A percentile compares a stretch with the other conserved stretches of the same genome.
These are phyloP conservation scores for Cosmia trapezina DNA, from an alignment of 2,888 invertebrate species.

Conservation along the genomic window DNA sequence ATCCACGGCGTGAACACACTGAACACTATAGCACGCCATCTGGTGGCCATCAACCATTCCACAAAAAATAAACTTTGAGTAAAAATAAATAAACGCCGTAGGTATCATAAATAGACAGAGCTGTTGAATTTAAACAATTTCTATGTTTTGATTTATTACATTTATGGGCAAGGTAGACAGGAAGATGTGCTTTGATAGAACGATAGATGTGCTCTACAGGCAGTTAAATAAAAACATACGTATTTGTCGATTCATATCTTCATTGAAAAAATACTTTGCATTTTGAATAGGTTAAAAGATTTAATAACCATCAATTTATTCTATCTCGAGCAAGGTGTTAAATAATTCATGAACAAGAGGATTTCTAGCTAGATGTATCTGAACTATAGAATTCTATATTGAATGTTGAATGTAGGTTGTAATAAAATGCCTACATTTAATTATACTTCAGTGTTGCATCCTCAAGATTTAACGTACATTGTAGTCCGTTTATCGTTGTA, in stretches of 20 bases:
- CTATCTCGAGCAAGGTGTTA: conserved; percentile 32
- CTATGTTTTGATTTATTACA: conserved; percentile 65
- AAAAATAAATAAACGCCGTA: conserved; percentile 85
- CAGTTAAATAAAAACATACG: conserved; percentile 13
- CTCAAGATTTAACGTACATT: too few species aligned
- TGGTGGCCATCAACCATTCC: conserved; percentile 86
- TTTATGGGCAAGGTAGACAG: conserved; percentile 40
- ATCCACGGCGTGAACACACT: conserved; percentile 73
- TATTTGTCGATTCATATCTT: conserved; percentile 23
- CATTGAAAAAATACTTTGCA: conserved; percentile 13
- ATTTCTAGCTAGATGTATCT: conserved; percentile 25
- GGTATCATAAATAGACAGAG: conserved; percentile 82
- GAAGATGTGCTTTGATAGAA: conserved; percentile 32
- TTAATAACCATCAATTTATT: conserved; percentile 45
- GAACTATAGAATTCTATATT: conserved; percentile 24
- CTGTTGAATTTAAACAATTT: conserved; percentile 78
- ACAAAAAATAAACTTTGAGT: conserved; percentile 86
- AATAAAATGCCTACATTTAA: conserved; percentile 38
- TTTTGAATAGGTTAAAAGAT: conserved; percentile 30
- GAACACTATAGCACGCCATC: conserved; percentile 84
- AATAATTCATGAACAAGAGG: conserved; percentile 43
- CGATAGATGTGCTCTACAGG: conserved; percentile 13
- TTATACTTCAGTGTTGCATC: too few species aligned
- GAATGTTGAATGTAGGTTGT: conserved; percentile 18
- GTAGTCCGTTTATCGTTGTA: too few species aligned